Conservation (phyloP, 2,113 vertebrate species). For the Manacus vitellinus region DNA sequence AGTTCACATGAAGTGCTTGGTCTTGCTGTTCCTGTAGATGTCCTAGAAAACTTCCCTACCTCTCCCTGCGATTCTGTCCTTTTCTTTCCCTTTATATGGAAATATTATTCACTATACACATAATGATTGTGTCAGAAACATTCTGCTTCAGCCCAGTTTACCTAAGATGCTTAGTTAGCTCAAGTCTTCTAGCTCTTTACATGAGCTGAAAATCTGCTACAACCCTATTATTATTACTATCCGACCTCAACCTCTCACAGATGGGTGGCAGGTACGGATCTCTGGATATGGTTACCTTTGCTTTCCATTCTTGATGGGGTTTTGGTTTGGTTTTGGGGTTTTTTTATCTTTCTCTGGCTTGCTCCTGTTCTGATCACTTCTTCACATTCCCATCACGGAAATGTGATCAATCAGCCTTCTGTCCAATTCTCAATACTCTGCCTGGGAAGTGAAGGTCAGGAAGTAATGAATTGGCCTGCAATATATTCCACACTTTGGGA, state of each 20-base stretch:
- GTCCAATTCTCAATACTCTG: neutral
- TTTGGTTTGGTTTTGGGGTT: neutral
- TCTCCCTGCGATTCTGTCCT: neutral
- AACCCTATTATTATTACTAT: neutral
- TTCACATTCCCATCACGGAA: neutral
- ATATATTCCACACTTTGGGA: neutral
- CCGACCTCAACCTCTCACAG: neutral
- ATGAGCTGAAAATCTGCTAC: neutral
- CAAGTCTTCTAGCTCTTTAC: neutral
- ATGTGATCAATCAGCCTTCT: neutral
- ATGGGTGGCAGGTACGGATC: neutral
- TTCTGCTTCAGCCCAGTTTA: neutral
- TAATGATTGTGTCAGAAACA: neutral
- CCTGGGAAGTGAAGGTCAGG: neutral
- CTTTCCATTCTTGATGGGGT: neutral
- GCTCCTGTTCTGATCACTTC: neutral
- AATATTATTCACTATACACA: neutral
- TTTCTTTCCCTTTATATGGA: neutral
- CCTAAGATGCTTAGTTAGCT: neutral
- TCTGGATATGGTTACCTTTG: neutral
- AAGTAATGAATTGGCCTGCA: neutral
- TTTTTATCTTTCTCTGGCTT: neutral
- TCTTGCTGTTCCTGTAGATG: neutral
- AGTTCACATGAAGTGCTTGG: neutral
- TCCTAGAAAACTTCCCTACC: neutral